phyloP scores from a whole-genome alignment of 2,888 invertebrate species.

The Sicus ferrugineus region DNA sequence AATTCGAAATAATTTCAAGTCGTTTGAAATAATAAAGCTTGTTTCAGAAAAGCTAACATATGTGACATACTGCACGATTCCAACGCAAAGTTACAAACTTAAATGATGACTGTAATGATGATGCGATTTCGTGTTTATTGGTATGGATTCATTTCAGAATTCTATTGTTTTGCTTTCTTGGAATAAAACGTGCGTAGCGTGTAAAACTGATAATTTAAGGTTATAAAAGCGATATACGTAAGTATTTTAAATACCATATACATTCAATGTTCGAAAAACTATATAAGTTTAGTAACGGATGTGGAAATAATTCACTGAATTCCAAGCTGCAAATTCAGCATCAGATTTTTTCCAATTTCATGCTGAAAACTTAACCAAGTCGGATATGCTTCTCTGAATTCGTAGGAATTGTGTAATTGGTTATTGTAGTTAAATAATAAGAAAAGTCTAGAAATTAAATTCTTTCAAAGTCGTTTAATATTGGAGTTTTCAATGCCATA shows the following conservation, averaged over 20 bases:
- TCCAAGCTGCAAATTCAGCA: no score
- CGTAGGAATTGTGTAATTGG: no score
- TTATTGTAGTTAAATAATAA: no score
- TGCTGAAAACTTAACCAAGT: no score
- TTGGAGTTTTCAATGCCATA: no score
- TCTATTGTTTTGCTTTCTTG: constrained; percentile 12
- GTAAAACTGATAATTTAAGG: neutral
- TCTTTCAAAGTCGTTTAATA: no score
- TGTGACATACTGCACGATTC: constrained; percentile 27
- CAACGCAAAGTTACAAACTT: constrained; percentile 5
- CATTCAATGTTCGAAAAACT: neutral
- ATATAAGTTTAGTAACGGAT: neutral
- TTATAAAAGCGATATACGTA: constrained; percentile 2
- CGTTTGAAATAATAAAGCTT: no score
- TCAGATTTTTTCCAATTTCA: no score
- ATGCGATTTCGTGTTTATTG: neutral
- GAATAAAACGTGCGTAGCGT: constrained; percentile 22
- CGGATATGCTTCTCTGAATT: no score
- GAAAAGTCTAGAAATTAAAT: no score
- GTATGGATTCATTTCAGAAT: neutral
- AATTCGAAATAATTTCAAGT: no score
- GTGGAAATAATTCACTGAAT: neutral
- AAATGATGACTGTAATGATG: neutral
- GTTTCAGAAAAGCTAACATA: constrained; percentile 14
- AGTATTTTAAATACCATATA: neutral